Evolutionary conservation across 2,113 vertebrate species (phyloP).

Genomic region (human (Homo sapiens)): DNA sequence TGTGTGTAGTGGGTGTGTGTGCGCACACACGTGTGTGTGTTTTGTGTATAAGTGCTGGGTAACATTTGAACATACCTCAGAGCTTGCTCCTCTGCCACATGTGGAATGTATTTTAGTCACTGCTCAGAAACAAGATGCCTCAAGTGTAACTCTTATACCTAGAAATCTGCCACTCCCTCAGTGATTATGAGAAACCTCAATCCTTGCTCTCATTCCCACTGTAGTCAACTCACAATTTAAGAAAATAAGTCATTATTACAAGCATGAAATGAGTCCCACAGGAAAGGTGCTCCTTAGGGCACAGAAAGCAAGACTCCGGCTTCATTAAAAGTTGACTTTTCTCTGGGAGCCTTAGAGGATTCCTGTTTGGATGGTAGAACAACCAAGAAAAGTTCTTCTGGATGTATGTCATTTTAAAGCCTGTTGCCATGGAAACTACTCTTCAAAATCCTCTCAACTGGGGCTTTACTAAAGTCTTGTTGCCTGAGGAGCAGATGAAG

Average conservation of each 20-base stretch:
- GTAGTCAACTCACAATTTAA: background rate
- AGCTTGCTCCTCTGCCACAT: background rate
- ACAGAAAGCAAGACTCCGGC: background rate
- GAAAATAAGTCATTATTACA: slow-evolving; percentile 27
- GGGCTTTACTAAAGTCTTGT: slow-evolving; percentile 67
- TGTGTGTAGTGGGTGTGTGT: background rate
- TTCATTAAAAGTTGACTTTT: slow-evolving; percentile 67
- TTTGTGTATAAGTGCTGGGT: background rate
- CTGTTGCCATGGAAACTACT: slow-evolving; percentile 67
- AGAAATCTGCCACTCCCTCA: background rate
- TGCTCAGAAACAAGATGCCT: background rate
- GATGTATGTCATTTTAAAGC: slow-evolving; percentile 60
- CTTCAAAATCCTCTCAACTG: slow-evolving; percentile 61
- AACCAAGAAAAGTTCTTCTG: slow-evolving; percentile 58
- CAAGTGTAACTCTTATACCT: background rate
- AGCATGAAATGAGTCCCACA: slow-evolving; percentile 31
- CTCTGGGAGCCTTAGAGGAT: background rate
- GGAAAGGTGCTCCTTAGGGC: slow-evolving; percentile 27
- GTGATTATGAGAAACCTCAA: background rate
- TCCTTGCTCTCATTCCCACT: background rate
- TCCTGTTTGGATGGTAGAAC: slow-evolving; percentile 52
- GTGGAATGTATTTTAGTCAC: background rate
- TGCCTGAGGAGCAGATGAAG: slow-evolving; percentile 67
- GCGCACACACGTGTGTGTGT: too few relatives aligned
- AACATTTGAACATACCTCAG: background rate